Percentiles rank a stretch among this genome's conserved stretches.
These are phyloP conservation scores for Aythya baeri DNA, from an alignment of 2,113 vertebrate genomes.

Conservation along the genomic window DNA sequence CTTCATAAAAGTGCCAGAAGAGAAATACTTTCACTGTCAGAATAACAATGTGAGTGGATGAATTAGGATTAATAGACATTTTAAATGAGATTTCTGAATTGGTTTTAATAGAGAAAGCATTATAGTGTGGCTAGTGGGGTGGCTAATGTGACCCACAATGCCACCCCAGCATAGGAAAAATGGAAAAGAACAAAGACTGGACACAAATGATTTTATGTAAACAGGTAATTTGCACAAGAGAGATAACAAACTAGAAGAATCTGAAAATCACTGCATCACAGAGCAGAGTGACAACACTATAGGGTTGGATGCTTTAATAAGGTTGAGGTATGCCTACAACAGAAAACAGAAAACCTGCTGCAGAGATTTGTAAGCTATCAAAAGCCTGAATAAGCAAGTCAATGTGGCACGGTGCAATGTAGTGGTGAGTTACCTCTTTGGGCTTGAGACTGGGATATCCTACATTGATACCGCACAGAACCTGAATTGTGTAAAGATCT, in stretches of 20 bases:
- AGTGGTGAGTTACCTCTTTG: not conserved
- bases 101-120: not conserved
- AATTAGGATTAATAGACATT: constrained; percentile 45
- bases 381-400: not conserved
- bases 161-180: not conserved
- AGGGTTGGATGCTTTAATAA: not conserved
- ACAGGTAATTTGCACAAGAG: constrained; percentile 16
- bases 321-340: not conserved
- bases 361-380: not conserved
- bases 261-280: constrained; percentile 41
- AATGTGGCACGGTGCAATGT: not conserved
- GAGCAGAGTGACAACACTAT: not conserved
- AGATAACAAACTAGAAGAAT: constrained; percentile 48
- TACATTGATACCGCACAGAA: not conserved
- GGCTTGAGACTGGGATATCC: not conserved
- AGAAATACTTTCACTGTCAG: constrained; percentile 47
- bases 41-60: constrained; percentile 39
- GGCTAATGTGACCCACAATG: not conserved
- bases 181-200: not conserved
- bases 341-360: not conserved
- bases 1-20: constrained; percentile 35
- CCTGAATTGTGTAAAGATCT: not conserved
- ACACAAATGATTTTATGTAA: not conserved
- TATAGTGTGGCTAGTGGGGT: not conserved
- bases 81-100: constrained; percentile 29